Evolutionary conservation across 2,113 vertebrate genomes (phyloP).

Genomic region (Formicarius rufipectus): DNA sequence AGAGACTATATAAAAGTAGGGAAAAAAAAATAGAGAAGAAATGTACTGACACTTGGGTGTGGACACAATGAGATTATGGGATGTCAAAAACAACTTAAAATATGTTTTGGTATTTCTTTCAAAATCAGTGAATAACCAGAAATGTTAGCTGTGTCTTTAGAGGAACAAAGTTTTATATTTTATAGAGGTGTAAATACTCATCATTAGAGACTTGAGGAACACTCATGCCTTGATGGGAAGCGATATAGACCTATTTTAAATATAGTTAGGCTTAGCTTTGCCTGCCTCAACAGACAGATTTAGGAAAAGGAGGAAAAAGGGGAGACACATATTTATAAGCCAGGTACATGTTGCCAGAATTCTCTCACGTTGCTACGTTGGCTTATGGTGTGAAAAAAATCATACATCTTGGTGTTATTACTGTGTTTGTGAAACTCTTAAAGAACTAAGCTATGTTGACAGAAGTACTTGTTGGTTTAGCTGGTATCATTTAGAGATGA

Average conservation of each 20-base stretch:
- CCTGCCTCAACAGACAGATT: not conserved
- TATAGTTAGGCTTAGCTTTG: not conserved
- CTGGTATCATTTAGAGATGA: not conserved
- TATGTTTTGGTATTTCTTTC: not conserved
- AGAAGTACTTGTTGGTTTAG: not conserved
- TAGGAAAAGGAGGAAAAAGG: not conserved
- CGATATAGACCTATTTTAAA: not conserved
- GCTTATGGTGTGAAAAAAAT: not conserved
- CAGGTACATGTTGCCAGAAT: not conserved
- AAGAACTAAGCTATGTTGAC: not conserved
- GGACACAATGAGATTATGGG: not conserved
- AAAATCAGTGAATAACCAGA: not conserved
- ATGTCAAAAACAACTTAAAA: not conserved
- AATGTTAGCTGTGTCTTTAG: not conserved
- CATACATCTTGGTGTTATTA: not conserved
- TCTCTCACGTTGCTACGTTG: not conserved
- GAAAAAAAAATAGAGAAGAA: not conserved
- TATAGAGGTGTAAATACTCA: not conserved
- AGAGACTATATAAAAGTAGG: constrained; percentile 62
- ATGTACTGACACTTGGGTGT: not conserved
- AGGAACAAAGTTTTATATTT: not conserved
- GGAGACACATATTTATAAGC: not conserved
- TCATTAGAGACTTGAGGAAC: not conserved
- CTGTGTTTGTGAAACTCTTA: not conserved
- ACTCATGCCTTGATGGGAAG: not conserved